A percentile compares a stretch with the other conserved stretches of the same genome.
These are phyloP conservation scores for Brachionus asplanchnoidis DNA, from an alignment of 1,140 invertebrate species.

Conservation along the genomic window DNA sequence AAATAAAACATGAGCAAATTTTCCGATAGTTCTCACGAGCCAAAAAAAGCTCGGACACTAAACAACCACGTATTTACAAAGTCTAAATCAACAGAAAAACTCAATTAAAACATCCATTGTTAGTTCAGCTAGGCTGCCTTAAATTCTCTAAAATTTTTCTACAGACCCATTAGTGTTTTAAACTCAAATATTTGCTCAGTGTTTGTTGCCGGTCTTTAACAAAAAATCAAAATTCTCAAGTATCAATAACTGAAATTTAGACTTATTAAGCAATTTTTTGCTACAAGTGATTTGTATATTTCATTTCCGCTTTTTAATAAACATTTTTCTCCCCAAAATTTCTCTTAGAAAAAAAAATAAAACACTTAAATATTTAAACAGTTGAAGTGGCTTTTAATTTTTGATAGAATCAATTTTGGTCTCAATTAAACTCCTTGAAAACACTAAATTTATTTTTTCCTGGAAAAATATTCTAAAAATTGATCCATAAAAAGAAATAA, in stretches of 20 bases:
- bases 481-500: background rate
- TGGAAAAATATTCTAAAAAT: background rate
- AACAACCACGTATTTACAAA: conserved; percentile 2
- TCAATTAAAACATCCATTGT: background rate
- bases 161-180: background rate
- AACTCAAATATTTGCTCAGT: background rate
- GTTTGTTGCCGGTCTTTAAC: background rate
- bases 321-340: background rate
- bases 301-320: background rate
- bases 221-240: conserved; percentile 6
- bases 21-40: conserved; percentile 1
- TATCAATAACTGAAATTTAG: background rate
- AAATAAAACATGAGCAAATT: background rate
- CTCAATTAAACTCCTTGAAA: background rate
- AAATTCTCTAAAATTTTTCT: background rate
- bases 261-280: background rate
- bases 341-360: background rate
- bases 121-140: background rate
- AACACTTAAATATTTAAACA: background rate
- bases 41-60: background rate
- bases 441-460: background rate
- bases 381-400: background rate
- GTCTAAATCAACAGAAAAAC: conserved; percentile 14
- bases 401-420: background rate
- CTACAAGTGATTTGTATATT: background rate